phyloP scores from a whole-genome alignment of 1,140 invertebrate species.

The Ylistrum balloti region DNA sequence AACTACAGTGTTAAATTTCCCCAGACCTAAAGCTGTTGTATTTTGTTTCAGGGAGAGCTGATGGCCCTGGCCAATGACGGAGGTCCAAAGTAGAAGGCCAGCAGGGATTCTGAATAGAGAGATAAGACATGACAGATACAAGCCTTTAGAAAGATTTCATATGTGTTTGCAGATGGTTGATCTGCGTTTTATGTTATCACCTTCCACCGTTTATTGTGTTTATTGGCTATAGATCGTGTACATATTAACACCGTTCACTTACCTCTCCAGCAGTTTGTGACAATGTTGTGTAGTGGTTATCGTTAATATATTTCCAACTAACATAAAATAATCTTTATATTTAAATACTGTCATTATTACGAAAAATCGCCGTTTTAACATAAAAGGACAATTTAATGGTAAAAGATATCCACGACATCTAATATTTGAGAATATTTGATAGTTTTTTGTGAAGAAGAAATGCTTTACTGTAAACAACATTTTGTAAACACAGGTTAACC shows the following conservation, averaged over 20 bases:
- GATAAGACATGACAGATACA: background rate
- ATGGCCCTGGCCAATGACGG: background rate
- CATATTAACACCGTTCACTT: background rate
- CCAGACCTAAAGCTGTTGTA: background rate
- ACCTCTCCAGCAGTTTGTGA: background rate
- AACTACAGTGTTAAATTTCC: too few relatives aligned
- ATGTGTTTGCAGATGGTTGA: background rate
- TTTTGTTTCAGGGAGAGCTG: slow-evolving; percentile 26
- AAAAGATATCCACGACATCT: too few relatives aligned
- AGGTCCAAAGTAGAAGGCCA: background rate
- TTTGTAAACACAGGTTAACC: background rate
- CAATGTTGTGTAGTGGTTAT: background rate
- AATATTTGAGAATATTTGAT: too few relatives aligned
- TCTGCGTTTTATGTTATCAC: background rate
- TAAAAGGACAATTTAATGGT: too few relatives aligned
- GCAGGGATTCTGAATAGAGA: background rate
- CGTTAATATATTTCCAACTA: background rate
- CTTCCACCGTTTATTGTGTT: background rate
- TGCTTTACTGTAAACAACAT: background rate
- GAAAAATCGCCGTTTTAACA: too few relatives aligned
- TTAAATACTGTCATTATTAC: too few relatives aligned
- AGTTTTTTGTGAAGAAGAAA: background rate
- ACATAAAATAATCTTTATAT: too few relatives aligned
- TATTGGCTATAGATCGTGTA: background rate
- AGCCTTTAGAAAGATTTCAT: background rate